Base-by-base conservation (phyloP, 2,797 vertebrate species). In the Eidolon dupreanum region DNA sequence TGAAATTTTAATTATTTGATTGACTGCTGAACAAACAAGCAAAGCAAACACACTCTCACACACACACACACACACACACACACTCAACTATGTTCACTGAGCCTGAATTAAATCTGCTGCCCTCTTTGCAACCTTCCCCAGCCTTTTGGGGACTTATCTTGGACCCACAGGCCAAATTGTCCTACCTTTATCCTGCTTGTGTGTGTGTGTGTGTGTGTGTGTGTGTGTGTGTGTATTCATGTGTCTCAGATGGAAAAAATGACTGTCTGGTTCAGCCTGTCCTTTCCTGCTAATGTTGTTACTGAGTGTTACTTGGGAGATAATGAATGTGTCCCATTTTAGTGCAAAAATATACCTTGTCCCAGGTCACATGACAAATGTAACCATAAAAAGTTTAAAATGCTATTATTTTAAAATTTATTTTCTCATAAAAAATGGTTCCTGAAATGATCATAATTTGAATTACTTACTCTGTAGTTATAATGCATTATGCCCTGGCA, bases 391-490 rank as follows among this genome's bases (percentile, higher is more conserved):
- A 97, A 97, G 98, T 98, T 98, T 95, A 97, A 97, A 98, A 97
- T 97, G 95, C 97, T 97, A 98, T 65, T 49, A 2, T 88, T 90
- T 98, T 98, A 94, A 98, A 98, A 97, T 96, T 98, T 98, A 98
- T 98, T 98, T 98, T 98, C 90, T 89, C 96, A 81, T 97, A 97
- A 98, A 98, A 97, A 93, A 81, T 74, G 93, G 96, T 93, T 97
- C 96, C 96, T 98, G 63, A 96, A 98, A 97, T 96, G 94, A 96
- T 97, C 70, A 19, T 98, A 95, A 96, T 93, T 97, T 98, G 95
- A 96, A 94, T 97, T 95, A 98, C 92, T 95, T 97, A 38, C 93
- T 68, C 22, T 93, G 33, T 57, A 88, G 95, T 97, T 96, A 95
- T 96, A 94, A 97, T 89, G 96, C 73, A 96, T 57, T 57, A 83